Conservation (phyloP, 2,113 vertebrate genomes). For the Lepidothrix coronata region DNA sequence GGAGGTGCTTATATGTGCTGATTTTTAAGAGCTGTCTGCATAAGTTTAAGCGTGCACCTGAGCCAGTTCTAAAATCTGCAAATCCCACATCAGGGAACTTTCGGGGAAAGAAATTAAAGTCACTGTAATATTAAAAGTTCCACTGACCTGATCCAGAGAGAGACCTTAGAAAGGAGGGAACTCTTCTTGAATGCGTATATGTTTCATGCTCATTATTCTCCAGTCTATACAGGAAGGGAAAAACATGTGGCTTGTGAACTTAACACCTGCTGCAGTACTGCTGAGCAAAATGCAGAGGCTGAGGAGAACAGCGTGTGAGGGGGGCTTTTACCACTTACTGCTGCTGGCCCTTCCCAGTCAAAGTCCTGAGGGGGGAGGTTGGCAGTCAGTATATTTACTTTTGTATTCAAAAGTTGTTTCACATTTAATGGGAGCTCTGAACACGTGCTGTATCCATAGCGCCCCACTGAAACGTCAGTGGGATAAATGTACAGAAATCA, state of each 20-base stretch:
- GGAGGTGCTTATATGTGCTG: background rate
- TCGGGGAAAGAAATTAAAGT: background rate
- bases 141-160: background rate
- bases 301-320: background rate
- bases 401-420: background rate
- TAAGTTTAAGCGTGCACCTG: background rate
- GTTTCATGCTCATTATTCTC: background rate
- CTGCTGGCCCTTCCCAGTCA: background rate
- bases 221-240: background rate
- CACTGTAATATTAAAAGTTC: background rate
- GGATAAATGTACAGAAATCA: background rate
- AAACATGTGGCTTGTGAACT: background rate
- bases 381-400: background rate
- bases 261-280: background rate
- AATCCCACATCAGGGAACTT: background rate
- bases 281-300: background rate
- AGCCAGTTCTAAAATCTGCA: background rate
- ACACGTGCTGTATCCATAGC: background rate
- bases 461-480: background rate
- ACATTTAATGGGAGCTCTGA: background rate
- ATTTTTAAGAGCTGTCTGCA: slow-evolving; percentile 2
- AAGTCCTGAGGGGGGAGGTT: background rate
- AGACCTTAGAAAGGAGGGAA: background rate
- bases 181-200: background rate
- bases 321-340: background rate